Evolutionary conservation across 2,797 vertebrate species (phyloP).

Genomic region (Leptodactylus fallax): DNA sequence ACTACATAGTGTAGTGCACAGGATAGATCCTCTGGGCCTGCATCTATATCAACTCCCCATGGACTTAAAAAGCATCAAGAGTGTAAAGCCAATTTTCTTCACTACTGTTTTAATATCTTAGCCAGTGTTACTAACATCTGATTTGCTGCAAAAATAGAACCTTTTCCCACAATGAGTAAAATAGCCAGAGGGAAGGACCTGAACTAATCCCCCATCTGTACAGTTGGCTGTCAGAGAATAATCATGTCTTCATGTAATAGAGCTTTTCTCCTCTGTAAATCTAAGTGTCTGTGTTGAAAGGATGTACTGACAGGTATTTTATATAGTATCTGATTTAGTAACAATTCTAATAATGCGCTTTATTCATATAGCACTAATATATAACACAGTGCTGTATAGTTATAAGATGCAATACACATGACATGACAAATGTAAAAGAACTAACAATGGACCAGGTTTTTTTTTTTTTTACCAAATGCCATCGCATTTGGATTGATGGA

Average conservation of each 20-base stretch:
- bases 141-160: constrained; percentile 14
- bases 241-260: constrained; percentile 22
- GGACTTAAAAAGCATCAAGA: not conserved
- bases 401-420: not conserved
- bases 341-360: not conserved
- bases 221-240: constrained; percentile 34
- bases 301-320: not conserved
- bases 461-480: too few species aligned
- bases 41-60: not conserved
- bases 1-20: not conserved
- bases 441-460: too few species aligned
- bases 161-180: constrained; percentile 4
- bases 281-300: not conserved
- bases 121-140: constrained; percentile 1
- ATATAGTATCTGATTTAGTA: not conserved
- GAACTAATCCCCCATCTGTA: constrained; percentile 42
- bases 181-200: constrained; percentile 35
- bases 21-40: not conserved
- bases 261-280: constrained; percentile 2
- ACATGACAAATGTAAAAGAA: too few species aligned
- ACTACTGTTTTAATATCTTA: not conserved
- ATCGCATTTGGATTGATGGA: too few species aligned
- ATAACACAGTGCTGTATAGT: not conserved
- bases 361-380: not conserved
- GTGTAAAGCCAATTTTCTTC: not conserved